phyloP scores from a whole-genome alignment of 2,888 invertebrate species.

The Rhodophaea formosa region DNA sequence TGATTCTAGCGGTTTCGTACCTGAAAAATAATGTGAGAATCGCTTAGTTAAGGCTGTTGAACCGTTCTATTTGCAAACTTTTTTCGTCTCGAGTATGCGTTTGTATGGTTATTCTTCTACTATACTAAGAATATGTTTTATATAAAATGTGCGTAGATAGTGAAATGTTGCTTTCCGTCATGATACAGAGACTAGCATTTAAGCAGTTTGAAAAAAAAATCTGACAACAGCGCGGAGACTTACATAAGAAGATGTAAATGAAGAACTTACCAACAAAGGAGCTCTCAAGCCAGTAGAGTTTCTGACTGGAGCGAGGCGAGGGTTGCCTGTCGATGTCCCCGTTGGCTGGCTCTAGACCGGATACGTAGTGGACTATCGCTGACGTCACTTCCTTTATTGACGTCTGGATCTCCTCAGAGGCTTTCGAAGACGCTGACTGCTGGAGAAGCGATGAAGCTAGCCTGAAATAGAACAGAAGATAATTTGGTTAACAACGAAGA shows the following conservation, averaged over 20 bases:
- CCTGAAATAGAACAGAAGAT: slow-evolving; percentile 53
- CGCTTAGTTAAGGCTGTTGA: background rate
- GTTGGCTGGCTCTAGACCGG: slow-evolving; percentile 83
- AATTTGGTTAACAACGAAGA: background rate
- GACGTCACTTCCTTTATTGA: slow-evolving; percentile 96
- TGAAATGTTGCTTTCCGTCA: too few species aligned
- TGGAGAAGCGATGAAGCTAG: slow-evolving; percentile 85
- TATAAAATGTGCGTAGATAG: too few species aligned
- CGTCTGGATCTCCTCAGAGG: slow-evolving; percentile 87
- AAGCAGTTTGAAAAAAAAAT: background rate
- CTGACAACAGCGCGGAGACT: too few species aligned
- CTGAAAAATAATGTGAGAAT: slow-evolving; percentile 39
- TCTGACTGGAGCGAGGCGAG: slow-evolving; percentile 83
- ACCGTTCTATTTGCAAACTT: too few species aligned
- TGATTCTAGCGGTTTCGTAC: slow-evolving; percentile 90
- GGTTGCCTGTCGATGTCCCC: slow-evolving; percentile 78
- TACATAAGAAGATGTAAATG: too few species aligned
- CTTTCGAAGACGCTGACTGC: slow-evolving; percentile 71
- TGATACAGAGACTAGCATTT: background rate
- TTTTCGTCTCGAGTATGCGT: too few species aligned
- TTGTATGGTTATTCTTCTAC: too few species aligned
- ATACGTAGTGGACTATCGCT: slow-evolving; percentile 95
- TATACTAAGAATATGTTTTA: too few species aligned
- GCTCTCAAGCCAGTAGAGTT: slow-evolving; percentile 94
- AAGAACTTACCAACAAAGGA: slow-evolving; percentile 84